A percentile compares a stretch with the other conserved stretches of the same genome.
These are phyloP conservation scores for Drosophila ficusphila DNA, from an alignment of 1,140 invertebrate species.

Conservation along the genomic window DNA sequence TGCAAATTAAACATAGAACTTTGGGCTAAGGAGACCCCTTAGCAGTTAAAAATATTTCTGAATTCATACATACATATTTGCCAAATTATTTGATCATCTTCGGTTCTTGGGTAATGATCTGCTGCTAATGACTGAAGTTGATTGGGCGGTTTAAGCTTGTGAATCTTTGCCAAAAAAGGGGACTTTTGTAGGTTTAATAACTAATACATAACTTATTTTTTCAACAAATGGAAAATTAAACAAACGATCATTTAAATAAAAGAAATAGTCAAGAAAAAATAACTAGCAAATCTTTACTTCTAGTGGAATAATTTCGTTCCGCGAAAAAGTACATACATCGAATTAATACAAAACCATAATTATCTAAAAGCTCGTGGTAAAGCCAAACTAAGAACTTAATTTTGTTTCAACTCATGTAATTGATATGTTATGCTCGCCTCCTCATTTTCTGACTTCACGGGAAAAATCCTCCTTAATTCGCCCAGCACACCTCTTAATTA, in stretches of 20 bases:
- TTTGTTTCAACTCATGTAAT: constrained; percentile 44
- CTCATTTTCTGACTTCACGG: constrained; percentile 3
- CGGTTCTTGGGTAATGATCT: constrained; percentile 5
- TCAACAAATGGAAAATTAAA: too few relatives aligned
- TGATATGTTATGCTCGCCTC: constrained; percentile 57
- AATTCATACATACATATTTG: constrained; percentile 37
- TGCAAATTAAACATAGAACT: constrained; percentile 58
- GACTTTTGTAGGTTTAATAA: background rate
- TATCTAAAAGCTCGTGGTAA: constrained; percentile 13
- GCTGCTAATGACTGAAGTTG: constrained; percentile 19
- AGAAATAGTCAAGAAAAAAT: background rate
- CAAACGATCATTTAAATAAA: too few relatives aligned
- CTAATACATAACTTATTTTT: too few relatives aligned
- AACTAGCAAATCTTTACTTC: too few relatives aligned
- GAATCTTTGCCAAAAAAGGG: background rate
- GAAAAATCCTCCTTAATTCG: background rate
- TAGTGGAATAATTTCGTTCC: background rate
- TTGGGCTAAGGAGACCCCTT: constrained; percentile 36
- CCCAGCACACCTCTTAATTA: constrained; percentile 44
- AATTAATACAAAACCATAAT: constrained; percentile 19
- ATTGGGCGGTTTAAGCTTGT: constrained; percentile 6
- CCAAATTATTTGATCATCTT: constrained; percentile 40
- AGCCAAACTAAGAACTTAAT: constrained; percentile 22
- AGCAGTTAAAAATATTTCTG: constrained; percentile 34
- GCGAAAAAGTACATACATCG: constrained; percentile 5